A percentile compares a stretch with the other conserved stretches of the same genome.
Evolutionary conservation across 92 coral and sea anemone species (phyloP).

Genomic region (Phenganax marumi): DNA sequence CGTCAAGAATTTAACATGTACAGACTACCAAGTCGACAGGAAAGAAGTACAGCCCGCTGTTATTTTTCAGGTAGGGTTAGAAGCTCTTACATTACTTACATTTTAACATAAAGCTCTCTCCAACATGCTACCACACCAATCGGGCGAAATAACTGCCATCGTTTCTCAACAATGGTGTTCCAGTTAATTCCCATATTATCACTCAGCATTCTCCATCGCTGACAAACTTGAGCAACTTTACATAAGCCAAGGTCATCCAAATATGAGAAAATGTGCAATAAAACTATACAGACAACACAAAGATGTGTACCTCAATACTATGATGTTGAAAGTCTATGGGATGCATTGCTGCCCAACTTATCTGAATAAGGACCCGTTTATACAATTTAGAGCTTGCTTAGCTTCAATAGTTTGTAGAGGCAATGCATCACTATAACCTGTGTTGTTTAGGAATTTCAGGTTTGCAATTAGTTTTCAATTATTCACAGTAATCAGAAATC

Average conservation of each 20-base stretch:
- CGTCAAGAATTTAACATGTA: background rate
- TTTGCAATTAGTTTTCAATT: too few relatives aligned
- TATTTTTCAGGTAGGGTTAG: too few relatives aligned
- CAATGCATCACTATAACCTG: too few relatives aligned
- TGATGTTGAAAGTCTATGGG: too few relatives aligned
- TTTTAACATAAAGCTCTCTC: slow-evolving; percentile 63
- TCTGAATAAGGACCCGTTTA: too few relatives aligned
- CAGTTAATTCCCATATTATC: slow-evolving; percentile 53
- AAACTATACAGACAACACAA: slow-evolving; percentile 35
- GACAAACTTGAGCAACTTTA: slow-evolving; percentile 69
- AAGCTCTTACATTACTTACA: slow-evolving; percentile 43
- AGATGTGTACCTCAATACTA: background rate
- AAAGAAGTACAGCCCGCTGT: background rate
- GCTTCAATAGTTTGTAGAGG: too few relatives aligned
- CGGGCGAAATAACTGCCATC: slow-evolving; percentile 63
- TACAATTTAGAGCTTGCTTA: too few relatives aligned
- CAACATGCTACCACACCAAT: slow-evolving; percentile 56
- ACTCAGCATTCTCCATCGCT: slow-evolving; percentile 60
- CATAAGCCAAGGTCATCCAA: slow-evolving; percentile 71
- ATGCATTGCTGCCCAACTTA: too few relatives aligned
- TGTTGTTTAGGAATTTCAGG: too few relatives aligned
- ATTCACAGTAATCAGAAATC: too few relatives aligned
- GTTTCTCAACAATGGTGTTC: slow-evolving; percentile 53
- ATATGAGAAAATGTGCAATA: slow-evolving; percentile 63
- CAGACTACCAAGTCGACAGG: background rate